phyloP scores from a whole-genome alignment of 2,797 vertebrate genomes.

The Sebastes glaucus region DNA sequence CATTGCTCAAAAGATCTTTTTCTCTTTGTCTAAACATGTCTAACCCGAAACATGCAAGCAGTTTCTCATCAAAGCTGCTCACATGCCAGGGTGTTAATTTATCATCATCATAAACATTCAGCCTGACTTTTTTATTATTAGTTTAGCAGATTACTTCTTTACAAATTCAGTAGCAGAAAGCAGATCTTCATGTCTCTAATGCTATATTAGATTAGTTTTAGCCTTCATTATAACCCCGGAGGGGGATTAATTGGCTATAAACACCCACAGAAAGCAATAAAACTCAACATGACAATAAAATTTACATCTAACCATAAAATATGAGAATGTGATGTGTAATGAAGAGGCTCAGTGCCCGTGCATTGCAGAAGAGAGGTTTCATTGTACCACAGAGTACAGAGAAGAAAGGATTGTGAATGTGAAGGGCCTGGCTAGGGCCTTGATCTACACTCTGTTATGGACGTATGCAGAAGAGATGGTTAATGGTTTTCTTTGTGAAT shows the following conservation, averaged over 20 bases:
- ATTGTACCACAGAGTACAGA: neutral
- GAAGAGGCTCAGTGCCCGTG: neutral
- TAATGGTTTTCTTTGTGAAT: constrained; percentile 7
- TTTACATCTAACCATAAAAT: constrained; percentile 37
- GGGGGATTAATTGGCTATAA: constrained; percentile 13
- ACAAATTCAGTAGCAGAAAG: neutral
- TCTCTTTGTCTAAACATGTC: neutral
- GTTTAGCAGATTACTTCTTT: neutral
- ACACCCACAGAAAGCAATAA: constrained; percentile 20
- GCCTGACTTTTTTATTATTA: neutral
- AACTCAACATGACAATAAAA: constrained; percentile 22
- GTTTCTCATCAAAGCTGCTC: neutral
- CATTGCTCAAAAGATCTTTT: constrained; percentile 12
- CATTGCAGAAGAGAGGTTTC: neutral
- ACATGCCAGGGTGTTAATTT: neutral
- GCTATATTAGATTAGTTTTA: constrained; percentile 9
- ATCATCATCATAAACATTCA: constrained; percentile 1
- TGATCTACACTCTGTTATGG: constrained; percentile 19
- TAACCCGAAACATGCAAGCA: constrained; percentile 1
- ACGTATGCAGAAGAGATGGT: constrained; percentile 2
- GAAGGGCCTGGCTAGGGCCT: neutral
- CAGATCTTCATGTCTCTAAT: neutral
- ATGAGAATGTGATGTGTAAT: constrained; percentile 16
- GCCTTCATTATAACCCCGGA: neutral
- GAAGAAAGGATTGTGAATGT: constrained; percentile 1